Evolutionary conservation across 92 coral and sea anemone genomes (phyloP), one percentile per base, ranked within the genome.

Genomic region (Pocillopora meandrina): DNA sequence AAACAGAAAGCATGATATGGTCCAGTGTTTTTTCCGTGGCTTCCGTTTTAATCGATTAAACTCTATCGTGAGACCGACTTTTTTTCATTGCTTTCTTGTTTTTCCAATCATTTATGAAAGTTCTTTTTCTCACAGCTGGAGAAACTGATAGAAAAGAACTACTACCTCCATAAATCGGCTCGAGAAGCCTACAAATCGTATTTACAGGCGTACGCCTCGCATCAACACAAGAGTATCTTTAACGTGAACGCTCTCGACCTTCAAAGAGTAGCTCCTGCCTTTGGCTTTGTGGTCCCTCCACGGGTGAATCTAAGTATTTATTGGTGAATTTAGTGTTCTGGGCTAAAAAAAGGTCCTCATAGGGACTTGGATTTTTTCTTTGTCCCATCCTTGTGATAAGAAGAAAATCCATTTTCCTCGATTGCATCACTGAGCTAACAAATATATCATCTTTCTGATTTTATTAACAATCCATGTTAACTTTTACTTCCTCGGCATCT

Each of bases 101-200:
- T 9, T 65, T 26, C 31, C 23, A 55, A 15, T 8, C 14, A 2
- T 68, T 17, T 47, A 33, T 11, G 17, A n/a, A 23, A 61, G 61
- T 61, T 12, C n/a, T 76, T 31, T 34, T 60, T 68, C 21, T 82
- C 60, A 21, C 79, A 96, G 99, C 84, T 96, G 20, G 99, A 96
- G 84, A 96, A 94, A 82, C 90, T 96, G 56, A 92, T 96, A 14
- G 96, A 95, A 80, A 96, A 96, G 92, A 96, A 96, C 84, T 96
- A 96, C 87, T 96, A 96, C 88, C 90, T 96, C 0, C 98, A 96
- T 92, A 94, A 92, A 88, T 96, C 99, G 18, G 93, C 99, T 16
- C 88, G 95, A 52, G 99, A 96, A 9, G 99, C 95, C 9, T 96
- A 96, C 92, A 81, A 95, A 65, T 90, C 98, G 2, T 96, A 96